Conservation (phyloP, 1,140 invertebrate species). For the Globodera ellingtonae region DNA sequence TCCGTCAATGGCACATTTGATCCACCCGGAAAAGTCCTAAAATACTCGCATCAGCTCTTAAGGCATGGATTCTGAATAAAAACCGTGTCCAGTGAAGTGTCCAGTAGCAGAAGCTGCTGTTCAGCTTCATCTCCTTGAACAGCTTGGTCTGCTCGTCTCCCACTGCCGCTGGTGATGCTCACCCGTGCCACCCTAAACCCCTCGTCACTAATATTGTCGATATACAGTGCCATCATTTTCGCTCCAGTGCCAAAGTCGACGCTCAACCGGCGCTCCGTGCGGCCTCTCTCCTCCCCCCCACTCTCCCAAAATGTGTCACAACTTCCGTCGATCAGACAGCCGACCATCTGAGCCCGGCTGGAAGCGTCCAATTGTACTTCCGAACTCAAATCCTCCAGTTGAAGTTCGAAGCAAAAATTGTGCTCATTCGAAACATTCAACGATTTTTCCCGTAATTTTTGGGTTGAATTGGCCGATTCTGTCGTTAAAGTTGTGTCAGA, state of each 20-base stretch:
- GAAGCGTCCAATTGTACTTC: constrained; percentile 82
- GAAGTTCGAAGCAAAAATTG: constrained; percentile 57
- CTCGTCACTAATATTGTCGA: constrained; percentile 60
- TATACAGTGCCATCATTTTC: constrained; percentile 49
- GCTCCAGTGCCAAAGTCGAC: constrained; percentile 65
- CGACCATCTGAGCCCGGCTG: constrained; percentile 87
- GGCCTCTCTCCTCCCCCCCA: constrained; percentile 77
- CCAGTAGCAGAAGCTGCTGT: constrained; percentile 5
- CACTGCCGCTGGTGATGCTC: constrained; percentile 8
- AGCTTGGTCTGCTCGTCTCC: neutral
- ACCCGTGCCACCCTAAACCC: constrained; percentile 40
- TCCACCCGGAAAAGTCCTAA: constrained; percentile 78
- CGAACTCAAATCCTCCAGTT: constrained; percentile 76
- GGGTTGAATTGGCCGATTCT: constrained; percentile 31
- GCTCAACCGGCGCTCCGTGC: constrained; percentile 82
- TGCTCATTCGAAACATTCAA: neutral
- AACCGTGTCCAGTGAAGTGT: constrained; percentile 25
- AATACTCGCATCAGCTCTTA: constrained; percentile 65
- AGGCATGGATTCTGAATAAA: constrained; percentile 67
- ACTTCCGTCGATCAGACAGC: constrained; percentile 85
- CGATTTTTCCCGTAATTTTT: neutral
- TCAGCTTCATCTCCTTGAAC: neutral
- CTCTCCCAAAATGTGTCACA: constrained; percentile 99
- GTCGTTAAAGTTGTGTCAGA: constrained; percentile 33
- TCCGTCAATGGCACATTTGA: constrained; percentile 79